These are phyloP conservation scores for Nycteola revayana DNA, from an alignment of 2,888 invertebrate species.

Conservation along the genomic window DNA sequence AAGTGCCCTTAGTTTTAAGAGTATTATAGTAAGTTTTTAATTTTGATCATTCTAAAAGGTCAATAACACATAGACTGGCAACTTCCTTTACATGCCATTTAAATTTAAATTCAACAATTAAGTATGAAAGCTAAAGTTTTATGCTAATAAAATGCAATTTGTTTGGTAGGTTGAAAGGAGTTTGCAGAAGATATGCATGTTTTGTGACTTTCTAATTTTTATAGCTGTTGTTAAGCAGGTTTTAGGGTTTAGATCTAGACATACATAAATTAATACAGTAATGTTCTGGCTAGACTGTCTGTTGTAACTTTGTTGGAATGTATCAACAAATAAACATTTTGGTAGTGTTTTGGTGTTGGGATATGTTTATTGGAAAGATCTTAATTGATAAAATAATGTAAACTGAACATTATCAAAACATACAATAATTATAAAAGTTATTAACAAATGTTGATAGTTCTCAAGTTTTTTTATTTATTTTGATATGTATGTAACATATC, in stretches of 20 bases:
- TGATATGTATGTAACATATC: too few species aligned
- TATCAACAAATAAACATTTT: constrained; percentile 16
- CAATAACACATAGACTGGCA: constrained; percentile 48
- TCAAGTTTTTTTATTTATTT: too few species aligned
- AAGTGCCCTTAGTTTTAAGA: constrained; percentile 12
- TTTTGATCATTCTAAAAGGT: constrained; percentile 47
- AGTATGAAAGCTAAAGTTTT: constrained; percentile 70
- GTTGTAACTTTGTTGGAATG: constrained; percentile 14
- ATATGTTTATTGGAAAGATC: constrained; percentile 1
- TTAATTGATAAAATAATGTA: not conserved
- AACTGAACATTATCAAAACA: too few species aligned
- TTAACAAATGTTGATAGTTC: too few species aligned
- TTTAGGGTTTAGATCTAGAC: constrained; percentile 66
- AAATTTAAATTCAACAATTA: constrained; percentile 61
- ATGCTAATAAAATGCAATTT: constrained; percentile 78
- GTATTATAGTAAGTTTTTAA: constrained; percentile 9
- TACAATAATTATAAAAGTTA: too few species aligned
- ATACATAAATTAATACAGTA: constrained; percentile 38
- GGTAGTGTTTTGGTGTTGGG: constrained; percentile 6
- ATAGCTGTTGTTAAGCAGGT: constrained; percentile 65
- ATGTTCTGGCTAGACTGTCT: constrained; percentile 24
- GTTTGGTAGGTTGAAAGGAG: constrained; percentile 74
- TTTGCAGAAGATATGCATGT: constrained; percentile 67
- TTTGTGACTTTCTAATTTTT: constrained; percentile 76
- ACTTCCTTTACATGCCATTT: constrained; percentile 55